These are phyloP conservation scores for Rhabdornis inornatus DNA, from an alignment of 2,113 vertebrate genomes.

Conservation along the genomic window DNA sequence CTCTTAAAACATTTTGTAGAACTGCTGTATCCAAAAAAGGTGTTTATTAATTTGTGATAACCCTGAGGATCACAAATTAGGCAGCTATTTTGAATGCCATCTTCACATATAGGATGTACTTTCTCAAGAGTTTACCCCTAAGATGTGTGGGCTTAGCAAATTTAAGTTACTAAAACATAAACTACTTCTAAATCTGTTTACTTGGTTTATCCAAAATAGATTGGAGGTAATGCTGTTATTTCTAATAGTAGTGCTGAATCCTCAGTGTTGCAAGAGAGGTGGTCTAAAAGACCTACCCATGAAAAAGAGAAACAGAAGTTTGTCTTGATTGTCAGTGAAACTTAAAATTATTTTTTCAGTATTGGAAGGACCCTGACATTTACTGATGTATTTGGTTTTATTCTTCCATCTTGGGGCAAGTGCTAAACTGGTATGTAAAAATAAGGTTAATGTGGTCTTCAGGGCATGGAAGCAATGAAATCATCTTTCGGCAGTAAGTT, in stretches of 20 bases:
- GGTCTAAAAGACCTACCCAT: background rate
- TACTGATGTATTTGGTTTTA: background rate
- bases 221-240: background rate
- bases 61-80: background rate
- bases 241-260: background rate
- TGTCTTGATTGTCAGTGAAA: background rate
- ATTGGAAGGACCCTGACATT: background rate
- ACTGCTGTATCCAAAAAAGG: background rate
- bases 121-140: background rate
- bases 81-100: background rate
- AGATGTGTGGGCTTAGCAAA: background rate
- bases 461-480: background rate
- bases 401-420: background rate
- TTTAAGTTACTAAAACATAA: background rate
- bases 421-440: background rate
- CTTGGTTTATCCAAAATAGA: background rate
- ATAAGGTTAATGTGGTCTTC: background rate
- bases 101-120: background rate
- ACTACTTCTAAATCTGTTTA: background rate
- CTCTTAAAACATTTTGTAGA: background rate
- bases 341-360: background rate
- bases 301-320: background rate
- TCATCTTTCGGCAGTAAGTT: background rate
- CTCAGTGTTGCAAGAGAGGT: background rate
- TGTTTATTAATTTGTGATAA: background rate